Evolutionary conservation across 2,113 vertebrate genomes (phyloP).

Genomic region (Natator depressus): DNA sequence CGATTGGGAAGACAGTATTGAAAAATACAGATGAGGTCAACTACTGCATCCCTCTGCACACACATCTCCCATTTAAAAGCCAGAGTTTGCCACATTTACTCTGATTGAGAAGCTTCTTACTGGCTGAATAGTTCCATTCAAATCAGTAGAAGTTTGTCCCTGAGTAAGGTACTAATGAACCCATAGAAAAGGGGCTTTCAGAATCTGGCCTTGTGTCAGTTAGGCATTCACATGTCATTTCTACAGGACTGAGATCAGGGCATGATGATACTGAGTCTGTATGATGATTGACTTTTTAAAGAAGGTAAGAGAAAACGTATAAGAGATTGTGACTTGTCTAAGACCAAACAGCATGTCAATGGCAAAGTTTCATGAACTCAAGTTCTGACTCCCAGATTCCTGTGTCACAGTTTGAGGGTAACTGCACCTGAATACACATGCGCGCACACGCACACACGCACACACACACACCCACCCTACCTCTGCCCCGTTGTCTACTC

Average conservation of each 20-base stretch:
- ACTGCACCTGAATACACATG: too few relatives aligned
- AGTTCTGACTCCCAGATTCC: background rate
- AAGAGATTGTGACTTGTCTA: background rate
- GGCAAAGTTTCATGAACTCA: background rate
- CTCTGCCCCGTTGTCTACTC: too few relatives aligned
- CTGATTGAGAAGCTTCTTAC: background rate
- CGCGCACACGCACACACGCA: too few relatives aligned
- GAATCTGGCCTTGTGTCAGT: background rate
- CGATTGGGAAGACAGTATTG: background rate
- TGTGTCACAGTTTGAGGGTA: too few relatives aligned
- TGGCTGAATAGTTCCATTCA: background rate
- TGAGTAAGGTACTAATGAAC: background rate
- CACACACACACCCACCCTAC: too few relatives aligned
- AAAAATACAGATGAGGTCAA: background rate
- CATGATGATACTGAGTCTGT: too few relatives aligned
- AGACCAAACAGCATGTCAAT: too few relatives aligned
- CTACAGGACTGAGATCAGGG: background rate
- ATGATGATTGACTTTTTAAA: too few relatives aligned
- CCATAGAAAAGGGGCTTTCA: background rate
- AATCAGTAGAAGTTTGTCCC: background rate
- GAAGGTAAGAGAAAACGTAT: background rate
- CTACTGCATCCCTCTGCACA: fast-evolving
- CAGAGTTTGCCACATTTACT: background rate
- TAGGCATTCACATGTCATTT: background rate
- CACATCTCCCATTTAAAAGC: background rate